phyloP scores from a whole-genome alignment of 1,140 invertebrate genomes.

The Latrodectus geometricus region DNA sequence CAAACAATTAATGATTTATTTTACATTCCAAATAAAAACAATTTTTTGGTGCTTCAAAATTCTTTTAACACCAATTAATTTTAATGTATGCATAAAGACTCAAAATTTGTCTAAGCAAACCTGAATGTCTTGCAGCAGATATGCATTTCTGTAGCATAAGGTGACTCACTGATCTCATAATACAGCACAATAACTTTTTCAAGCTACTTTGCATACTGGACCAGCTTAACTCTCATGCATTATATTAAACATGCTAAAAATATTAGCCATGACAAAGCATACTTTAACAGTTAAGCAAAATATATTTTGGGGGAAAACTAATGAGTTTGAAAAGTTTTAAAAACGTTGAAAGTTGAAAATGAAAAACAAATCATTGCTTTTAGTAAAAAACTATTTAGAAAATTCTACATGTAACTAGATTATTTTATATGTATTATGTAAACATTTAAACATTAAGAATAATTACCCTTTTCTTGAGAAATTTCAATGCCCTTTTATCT shows the following conservation, averaged over 20 bases:
- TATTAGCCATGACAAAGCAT: too few species aligned
- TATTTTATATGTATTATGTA: too few species aligned
- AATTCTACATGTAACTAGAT: too few species aligned
- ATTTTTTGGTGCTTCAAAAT: too few species aligned
- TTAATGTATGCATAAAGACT: neutral
- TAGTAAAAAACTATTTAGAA: too few species aligned
- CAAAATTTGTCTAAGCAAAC: neutral
- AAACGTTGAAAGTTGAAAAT: too few species aligned
- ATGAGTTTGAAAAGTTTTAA: too few species aligned
- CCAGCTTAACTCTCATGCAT: constrained; percentile 53
- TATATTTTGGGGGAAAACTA: too few species aligned
- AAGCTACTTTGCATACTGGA: neutral
- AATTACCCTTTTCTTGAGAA: constrained; percentile 92
- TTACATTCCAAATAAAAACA: too few species aligned
- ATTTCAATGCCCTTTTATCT: constrained; percentile 98
- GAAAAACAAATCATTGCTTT: neutral
- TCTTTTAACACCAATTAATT: neutral
- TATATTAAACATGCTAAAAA: neutral
- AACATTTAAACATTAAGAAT: neutral
- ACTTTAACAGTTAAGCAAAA: too few species aligned
- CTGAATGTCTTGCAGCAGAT: neutral
- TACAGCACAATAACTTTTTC: neutral
- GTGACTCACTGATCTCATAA: constrained; percentile 14
- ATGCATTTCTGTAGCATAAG: neutral
- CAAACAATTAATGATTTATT: too few species aligned